phyloP scores from a whole-genome alignment of 2,888 invertebrate species.

The Bellardia bayeri region DNA sequence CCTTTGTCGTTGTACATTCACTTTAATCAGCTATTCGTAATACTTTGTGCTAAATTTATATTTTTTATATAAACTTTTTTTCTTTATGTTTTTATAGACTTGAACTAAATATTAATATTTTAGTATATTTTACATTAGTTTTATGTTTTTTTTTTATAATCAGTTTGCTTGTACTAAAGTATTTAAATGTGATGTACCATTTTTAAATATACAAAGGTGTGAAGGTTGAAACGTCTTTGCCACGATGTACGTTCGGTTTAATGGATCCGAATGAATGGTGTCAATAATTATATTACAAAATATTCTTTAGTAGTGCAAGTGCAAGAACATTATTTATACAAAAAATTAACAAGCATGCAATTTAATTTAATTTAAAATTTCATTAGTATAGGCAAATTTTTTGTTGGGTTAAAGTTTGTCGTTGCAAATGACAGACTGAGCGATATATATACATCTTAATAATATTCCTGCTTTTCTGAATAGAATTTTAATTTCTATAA shows the following conservation, averaged over 20 bases:
- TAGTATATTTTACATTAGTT: neutral
- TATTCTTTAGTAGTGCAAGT: neutral
- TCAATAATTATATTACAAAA: conserved; percentile 13
- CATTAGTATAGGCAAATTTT: too few species aligned
- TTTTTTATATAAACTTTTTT: neutral
- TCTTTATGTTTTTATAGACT: conserved; percentile 1
- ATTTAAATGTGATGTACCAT: conserved; percentile 38
- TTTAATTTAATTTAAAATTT: too few species aligned
- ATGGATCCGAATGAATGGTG: neutral
- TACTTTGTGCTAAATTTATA: conserved; percentile 12
- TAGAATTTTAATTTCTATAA: too few species aligned
- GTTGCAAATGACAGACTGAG: too few species aligned
- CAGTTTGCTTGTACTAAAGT: neutral
- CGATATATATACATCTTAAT: too few species aligned
- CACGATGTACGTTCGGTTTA: neutral
- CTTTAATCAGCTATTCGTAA: conserved; percentile 54
- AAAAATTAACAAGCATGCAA: too few species aligned
- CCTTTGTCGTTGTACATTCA: conserved; percentile 30
- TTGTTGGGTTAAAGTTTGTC: too few species aligned
- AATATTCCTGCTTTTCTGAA: too few species aligned
- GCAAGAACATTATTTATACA: neutral
- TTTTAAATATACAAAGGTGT: conserved; percentile 25
- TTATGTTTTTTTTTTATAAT: conserved; percentile 1
- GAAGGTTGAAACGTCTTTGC: conserved; percentile 28
- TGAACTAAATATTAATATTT: conserved; percentile 42